These are phyloP conservation scores for Chelon labrosus DNA, from an alignment of 2,797 vertebrate genomes.

Conservation along the genomic window DNA sequence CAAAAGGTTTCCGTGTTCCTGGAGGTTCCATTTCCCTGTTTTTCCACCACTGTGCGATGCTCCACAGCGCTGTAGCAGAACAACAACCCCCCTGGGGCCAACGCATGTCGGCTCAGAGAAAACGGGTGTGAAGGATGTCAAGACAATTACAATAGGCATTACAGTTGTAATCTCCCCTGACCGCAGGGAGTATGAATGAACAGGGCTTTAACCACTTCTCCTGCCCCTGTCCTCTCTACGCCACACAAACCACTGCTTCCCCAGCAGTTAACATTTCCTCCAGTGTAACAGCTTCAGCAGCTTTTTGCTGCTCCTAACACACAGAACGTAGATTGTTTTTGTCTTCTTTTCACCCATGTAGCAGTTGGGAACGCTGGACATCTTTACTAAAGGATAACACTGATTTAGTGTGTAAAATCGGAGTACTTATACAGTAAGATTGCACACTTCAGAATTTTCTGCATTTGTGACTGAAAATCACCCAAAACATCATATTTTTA, in stretches of 20 bases:
- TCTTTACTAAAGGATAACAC: background rate
- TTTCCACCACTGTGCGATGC: constrained; percentile 32
- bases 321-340: background rate
- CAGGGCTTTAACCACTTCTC: constrained; percentile 48
- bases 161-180: constrained; percentile 72
- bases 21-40: constrained; percentile 41
- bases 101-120: constrained; percentile 48
- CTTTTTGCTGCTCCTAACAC: constrained; percentile 19
- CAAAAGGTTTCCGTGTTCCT: constrained; percentile 42
- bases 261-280: constrained; percentile 38
- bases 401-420: too few species aligned
- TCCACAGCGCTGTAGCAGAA: constrained; percentile 52
- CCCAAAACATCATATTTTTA: too few species aligned
- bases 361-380: constrained; percentile 20
- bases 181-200: constrained; percentile 73
- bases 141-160: constrained; percentile 82
- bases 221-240: constrained; percentile 61
- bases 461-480: too few species aligned
- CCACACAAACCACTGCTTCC: constrained; percentile 51
- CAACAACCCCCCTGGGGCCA: constrained; percentile 44
- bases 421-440: too few species aligned
- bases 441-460: too few species aligned
- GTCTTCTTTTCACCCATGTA: constrained; percentile 11
- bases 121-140: constrained; percentile 79
- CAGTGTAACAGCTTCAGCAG: constrained; percentile 7